Evolutionary conservation across 2,888 invertebrate species (phyloP).

Genomic region (Harpalus rufipes): DNA sequence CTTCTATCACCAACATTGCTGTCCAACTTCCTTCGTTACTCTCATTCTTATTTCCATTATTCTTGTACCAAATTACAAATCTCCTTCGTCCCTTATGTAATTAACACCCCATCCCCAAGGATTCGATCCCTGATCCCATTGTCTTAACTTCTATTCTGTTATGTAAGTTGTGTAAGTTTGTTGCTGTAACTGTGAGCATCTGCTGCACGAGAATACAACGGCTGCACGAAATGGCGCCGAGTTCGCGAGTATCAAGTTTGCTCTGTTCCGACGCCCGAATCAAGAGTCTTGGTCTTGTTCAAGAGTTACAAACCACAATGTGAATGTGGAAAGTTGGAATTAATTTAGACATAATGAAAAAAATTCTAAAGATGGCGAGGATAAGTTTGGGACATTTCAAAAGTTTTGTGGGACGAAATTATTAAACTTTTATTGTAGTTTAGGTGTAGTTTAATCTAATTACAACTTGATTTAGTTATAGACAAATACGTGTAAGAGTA

Average conservation of each 20-base stretch:
- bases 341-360: background rate
- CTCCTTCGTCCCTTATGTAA: background rate
- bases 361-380: background rate
- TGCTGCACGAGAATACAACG: background rate
- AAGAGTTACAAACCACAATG: background rate
- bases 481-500: no score
- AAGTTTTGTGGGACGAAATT: no score
- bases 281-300: background rate
- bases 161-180: constrained; percentile 2
- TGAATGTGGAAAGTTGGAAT: background rate
- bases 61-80: background rate
- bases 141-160: background rate
- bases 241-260: background rate
- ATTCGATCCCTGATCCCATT: background rate
- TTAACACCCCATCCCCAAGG: constrained; percentile 13
- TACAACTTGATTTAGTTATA: no score
- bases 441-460: no score
- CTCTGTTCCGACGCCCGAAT: background rate
- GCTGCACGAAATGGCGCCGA: constrained; percentile 20
- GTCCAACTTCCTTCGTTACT: background rate
- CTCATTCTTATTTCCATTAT: background rate
- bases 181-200: constrained; percentile 14
- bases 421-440: no score
- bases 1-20: no score
- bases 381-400: background rate